A percentile compares a stretch with the other conserved stretches of the same genome.
phyloP scores from a whole-genome alignment of 1,140 invertebrate species.

The Lasioglossum baleicum region DNA sequence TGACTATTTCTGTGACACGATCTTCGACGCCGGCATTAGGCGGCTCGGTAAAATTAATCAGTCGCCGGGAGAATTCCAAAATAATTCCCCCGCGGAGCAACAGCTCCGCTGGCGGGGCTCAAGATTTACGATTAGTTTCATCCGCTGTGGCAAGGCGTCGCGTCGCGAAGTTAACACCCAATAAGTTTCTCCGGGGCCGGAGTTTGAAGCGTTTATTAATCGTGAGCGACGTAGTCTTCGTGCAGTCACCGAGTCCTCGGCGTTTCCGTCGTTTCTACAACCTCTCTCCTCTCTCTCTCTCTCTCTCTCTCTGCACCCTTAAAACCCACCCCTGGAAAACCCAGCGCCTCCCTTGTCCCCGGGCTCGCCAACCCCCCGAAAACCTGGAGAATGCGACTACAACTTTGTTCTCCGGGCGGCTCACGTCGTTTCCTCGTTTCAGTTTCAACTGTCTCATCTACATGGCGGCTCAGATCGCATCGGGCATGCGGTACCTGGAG shows the following conservation, averaged over 20 bases:
- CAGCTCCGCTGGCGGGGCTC: conserved; percentile 38
- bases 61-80: conserved; percentile 18
- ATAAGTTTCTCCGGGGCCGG: conserved; percentile 53
- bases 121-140: conserved; percentile 45
- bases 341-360: too few relatives aligned
- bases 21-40: too few relatives aligned
- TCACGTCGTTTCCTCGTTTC: conserved; percentile 68
- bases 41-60: conserved; percentile 23
- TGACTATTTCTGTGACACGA: too few relatives aligned
- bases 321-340: too few relatives aligned
- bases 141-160: conserved; percentile 41
- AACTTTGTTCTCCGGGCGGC: conserved; percentile 47
- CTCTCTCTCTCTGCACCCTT: too few relatives aligned
- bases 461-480: conserved; percentile 91
- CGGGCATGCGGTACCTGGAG: conserved; percentile 92
- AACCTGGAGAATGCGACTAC: conserved; percentile 8
- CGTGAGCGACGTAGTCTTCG: conserved; percentile 46
- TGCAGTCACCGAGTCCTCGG: not conserved
- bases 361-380: not conserved
- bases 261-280: conserved; percentile 4
- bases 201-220: conserved; percentile 65
- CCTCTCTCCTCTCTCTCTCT: not conserved
- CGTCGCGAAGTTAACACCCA: conserved; percentile 55
- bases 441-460: conserved; percentile 90
- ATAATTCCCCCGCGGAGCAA: conserved; percentile 19